Evolutionary conservation across 1,140 invertebrate species (phyloP).

Genomic region (Cyclargus thomasi): DNA sequence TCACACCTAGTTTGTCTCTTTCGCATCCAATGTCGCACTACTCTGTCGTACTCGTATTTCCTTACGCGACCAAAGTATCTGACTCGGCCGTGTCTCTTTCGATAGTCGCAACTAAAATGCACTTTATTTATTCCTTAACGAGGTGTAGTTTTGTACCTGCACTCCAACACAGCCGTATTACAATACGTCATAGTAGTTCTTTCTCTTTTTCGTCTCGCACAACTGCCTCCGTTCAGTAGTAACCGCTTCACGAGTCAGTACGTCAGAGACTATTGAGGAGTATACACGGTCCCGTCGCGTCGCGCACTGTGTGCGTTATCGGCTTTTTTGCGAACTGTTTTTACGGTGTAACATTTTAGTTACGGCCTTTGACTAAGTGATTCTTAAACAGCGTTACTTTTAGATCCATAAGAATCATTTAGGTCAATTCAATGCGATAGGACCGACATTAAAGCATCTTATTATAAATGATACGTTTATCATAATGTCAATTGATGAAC

Average conservation of each 20-base stretch:
- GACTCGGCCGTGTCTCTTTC: constrained; percentile 52
- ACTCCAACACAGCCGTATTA: constrained; percentile 27
- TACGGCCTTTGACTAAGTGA: background rate
- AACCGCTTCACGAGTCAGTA: constrained; percentile 42
- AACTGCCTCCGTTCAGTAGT: constrained; percentile 46
- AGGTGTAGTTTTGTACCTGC: constrained; percentile 32
- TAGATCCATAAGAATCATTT: background rate
- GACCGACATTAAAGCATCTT: constrained; percentile 19
- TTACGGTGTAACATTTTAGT: background rate
- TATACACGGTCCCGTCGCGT: constrained; percentile 35
- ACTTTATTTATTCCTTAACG: constrained; percentile 39
- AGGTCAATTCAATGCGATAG: background rate
- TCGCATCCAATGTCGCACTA: constrained; percentile 51
- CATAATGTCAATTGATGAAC: constrained; percentile 39
- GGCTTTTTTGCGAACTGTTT: constrained; percentile 26
- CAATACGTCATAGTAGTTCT: constrained; percentile 55
- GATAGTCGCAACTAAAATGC: constrained; percentile 30
- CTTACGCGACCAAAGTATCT: constrained; percentile 64
- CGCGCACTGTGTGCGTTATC: constrained; percentile 30
- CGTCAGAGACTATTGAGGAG: constrained; percentile 47
- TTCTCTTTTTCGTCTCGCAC: constrained; percentile 66
- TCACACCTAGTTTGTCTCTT: constrained; percentile 42
- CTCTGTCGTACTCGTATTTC: constrained; percentile 59
- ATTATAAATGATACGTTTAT: constrained; percentile 5
- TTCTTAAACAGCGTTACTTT: background rate